These are phyloP conservation scores for Sebastes jordani DNA, from an alignment of 2,797 vertebrate species.

Conservation along the genomic window DNA sequence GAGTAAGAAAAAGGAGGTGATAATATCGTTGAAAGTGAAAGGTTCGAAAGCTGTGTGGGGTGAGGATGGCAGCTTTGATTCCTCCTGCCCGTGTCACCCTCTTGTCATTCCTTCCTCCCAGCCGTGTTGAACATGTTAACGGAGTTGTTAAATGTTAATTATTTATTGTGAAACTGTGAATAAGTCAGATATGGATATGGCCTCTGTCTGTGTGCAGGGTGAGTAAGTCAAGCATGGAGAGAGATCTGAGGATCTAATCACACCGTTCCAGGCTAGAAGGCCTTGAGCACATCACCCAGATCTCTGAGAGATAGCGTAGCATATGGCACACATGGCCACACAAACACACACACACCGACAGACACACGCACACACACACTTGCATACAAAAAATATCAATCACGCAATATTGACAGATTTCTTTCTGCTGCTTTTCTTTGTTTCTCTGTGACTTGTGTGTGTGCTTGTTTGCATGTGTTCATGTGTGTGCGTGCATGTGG, in stretches of 20 bases:
- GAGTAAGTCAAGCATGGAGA: conserved; percentile 36
- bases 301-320: not conserved
- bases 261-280: conserved; percentile 63
- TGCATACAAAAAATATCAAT: not conserved
- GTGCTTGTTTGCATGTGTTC: conserved; percentile 21
- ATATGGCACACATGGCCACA: not conserved
- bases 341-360: not conserved
- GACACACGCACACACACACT: not conserved
- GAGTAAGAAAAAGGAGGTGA: not conserved
- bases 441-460: not conserved
- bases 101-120: conserved; percentile 2
- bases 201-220: not conserved
- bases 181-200: conserved; percentile 42
- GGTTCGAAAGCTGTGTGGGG: not conserved
- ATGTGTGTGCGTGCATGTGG: conserved; percentile 37
- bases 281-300: conserved; percentile 52
- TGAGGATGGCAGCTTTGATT: not conserved
- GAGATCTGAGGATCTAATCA: conserved; percentile 60
- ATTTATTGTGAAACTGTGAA: conserved; percentile 49
- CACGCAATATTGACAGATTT: not conserved
- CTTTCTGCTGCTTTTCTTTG: not conserved
- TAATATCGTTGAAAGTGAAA: conserved; percentile 27
- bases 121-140: conserved; percentile 35
- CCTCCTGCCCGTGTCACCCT: not conserved
- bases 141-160: conserved; percentile 52